Evolutionary conservation across 2,113 vertebrate species (phyloP).

Genomic region (Neotoma lepida): DNA sequence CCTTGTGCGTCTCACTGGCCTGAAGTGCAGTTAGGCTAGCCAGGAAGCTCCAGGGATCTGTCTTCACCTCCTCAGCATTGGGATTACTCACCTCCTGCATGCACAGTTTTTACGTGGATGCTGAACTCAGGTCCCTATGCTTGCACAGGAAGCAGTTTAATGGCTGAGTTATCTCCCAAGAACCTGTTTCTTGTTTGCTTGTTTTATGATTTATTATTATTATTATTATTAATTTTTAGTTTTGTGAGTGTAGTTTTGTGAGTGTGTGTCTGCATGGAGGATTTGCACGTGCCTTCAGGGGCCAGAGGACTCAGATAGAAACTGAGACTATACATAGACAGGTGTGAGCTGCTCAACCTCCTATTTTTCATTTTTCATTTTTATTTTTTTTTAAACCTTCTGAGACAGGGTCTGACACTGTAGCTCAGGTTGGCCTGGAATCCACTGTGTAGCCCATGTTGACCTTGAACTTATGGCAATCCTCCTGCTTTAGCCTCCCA

Average conservation of each 20-base stretch:
- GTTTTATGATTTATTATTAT: neutral
- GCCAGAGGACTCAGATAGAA: neutral
- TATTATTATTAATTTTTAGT: neutral
- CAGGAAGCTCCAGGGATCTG: neutral
- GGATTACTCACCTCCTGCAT: neutral
- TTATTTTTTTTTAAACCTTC: neutral
- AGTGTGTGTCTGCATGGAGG: neutral
- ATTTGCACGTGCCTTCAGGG: no score
- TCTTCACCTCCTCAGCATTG: neutral
- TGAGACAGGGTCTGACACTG: neutral
- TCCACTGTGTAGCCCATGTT: neutral
- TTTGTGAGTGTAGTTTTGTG: neutral
- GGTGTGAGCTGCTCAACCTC: neutral
- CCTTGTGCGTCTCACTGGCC: neutral
- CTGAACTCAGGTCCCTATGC: neutral
- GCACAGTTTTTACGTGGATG: neutral
- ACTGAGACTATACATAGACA: fast-evolving
- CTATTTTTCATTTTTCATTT: neutral
- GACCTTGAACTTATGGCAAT: neutral
- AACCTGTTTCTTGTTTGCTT: neutral
- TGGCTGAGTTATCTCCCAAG: neutral
- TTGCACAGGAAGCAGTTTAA: neutral
- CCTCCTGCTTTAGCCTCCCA: neutral
- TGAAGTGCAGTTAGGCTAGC: neutral
- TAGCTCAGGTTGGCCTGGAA: neutral